Base-by-base conservation (phyloP, 2,888 invertebrate species). In the Lymantria dispar region DNA sequence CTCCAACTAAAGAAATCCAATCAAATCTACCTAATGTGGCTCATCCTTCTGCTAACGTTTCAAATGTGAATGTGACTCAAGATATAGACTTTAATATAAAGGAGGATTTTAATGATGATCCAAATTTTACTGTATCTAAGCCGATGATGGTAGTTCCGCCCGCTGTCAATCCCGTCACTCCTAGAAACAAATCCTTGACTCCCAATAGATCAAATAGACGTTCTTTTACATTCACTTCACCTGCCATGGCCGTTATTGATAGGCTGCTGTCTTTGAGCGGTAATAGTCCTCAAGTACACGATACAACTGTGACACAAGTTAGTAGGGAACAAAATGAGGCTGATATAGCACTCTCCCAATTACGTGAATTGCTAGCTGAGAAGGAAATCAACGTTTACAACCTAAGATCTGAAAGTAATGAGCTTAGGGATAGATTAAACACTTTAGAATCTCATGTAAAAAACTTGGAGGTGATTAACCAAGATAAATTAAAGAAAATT, bases 281-380 rank as follows among this genome's bases (percentile, higher is more conserved):
- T 38, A 85, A 85, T 53, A 83, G 74, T 61, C 80, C 89, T 14
- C 53, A 76, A 29, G 45, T 79, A 29, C 74, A 78, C 14, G 83
- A 86, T 36, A 67, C 72, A 31, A 72, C 78, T 12, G 57, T 77
- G 8, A 65, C 71, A 7, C 74, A 74, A 45, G 58, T 68, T 0
- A 74, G 60, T 47, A 70, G 74, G 62, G 82, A 86, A 54, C 78
- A 77, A 37, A 73, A 70, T 39, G 88, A 90, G 68, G 83, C 91
- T 11, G 82, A 86, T 50, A 47, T 76, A 51, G 87, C 84, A 42
- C 73, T 90, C 7, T 76, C 76, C 10, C 85, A 91, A 55, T 71
- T 94, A 29, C 83, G 92, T 64, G 89, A 93, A 56, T 77, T 93
- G 41, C 86, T 93, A 53, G 80, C 93, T 31, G 92, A 93, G 69